Evolutionary conservation across 2,888 invertebrate species (phyloP), one percentile per base, ranked within the genome.

Genomic region (Tiliacea aurago): DNA sequence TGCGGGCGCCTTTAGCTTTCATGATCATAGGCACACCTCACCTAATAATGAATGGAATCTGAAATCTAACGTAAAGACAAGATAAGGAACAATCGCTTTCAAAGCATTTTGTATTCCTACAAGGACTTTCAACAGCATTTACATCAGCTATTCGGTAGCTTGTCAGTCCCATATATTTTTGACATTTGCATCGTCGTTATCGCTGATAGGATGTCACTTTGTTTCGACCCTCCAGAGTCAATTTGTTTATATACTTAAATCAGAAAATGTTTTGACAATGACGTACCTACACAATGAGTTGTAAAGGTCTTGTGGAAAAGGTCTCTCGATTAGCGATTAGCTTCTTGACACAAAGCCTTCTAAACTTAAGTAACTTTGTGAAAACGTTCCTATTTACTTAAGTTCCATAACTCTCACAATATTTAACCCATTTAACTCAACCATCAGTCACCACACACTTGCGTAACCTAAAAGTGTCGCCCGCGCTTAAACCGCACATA

Each of bases 401-500:
- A 20, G 23, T 33, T 33, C 49, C 51, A 72, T 53, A 15, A 61
- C 68, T 61, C 5, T 47, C 61, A 53, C 33, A 81, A 43, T 56
- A 66, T 56, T 68, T 64, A 81, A 81, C 81, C 76, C 43, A 81
- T 76, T 75, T 84, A 23, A n/a, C 28, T 69, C 37, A 69, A 0
- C 45, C 77, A 69, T 69, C 76, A 66, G 33, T 75, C 81, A 79
- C 66, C 70, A 69, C 65, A 73, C 74, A 81, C 74, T 87, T 87
- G 78, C 80, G 86, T 74, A 75, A 73, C 47, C 76, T 80, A 76
- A 86, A 86, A 81, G 65, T 81, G 85, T 87, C 85, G 78, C 80
- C 74, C 58, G 73, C 83, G 78, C 68, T 70, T 73, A 70, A 83
- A 88, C 88, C 80, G 84, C 85, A 83, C 71, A 78, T 78, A 73